Percentiles rank a stretch among this genome's conserved stretches.
These are phyloP conservation scores for Ernsta delagoae DNA, from an alignment of 2,888 invertebrate species.

Conservation along the genomic window DNA sequence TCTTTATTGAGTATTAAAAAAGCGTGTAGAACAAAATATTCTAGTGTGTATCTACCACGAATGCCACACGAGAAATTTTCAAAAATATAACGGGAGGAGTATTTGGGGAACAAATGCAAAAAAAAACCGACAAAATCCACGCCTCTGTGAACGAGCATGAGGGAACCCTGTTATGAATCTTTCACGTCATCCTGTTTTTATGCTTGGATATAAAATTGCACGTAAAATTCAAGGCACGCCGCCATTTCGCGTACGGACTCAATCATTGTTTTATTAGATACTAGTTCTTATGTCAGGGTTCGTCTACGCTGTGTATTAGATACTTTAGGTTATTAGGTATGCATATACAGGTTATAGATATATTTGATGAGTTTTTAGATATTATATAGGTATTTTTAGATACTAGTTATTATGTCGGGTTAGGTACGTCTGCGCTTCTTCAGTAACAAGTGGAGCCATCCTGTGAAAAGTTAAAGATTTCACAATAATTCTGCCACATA, in stretches of 20 bases:
- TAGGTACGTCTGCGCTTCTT: too few species aligned
- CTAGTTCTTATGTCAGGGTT: conserved; percentile 44
- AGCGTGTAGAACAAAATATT: not conserved
- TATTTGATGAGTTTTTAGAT: too few species aligned
- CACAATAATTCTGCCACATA: too few species aligned
- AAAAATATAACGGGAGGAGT: not conserved
- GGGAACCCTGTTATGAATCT: conserved; percentile 64
- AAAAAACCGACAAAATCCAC: conserved; percentile 11
- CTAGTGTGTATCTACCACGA: not conserved
- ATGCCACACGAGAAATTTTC: not conserved
- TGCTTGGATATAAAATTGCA: conserved; percentile 69
- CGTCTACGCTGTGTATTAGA: not conserved
- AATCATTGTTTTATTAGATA: conserved; percentile 80
- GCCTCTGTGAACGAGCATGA: conserved; percentile 16
- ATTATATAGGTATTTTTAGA: too few species aligned
- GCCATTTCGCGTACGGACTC: conserved; percentile 63
- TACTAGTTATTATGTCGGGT: too few species aligned
- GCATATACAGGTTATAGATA: too few species aligned
- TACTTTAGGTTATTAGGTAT: too few species aligned
- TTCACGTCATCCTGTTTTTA: conserved; percentile 69
- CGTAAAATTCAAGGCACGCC: conserved; percentile 76
- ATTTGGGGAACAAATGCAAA: conserved; percentile 1
- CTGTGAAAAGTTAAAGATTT: too few species aligned
- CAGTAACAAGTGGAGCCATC: too few species aligned
- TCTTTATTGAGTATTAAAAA: not conserved